Evolutionary conservation across 1,140 invertebrate species (phyloP).

Genomic region (Copidosoma floridanum): DNA sequence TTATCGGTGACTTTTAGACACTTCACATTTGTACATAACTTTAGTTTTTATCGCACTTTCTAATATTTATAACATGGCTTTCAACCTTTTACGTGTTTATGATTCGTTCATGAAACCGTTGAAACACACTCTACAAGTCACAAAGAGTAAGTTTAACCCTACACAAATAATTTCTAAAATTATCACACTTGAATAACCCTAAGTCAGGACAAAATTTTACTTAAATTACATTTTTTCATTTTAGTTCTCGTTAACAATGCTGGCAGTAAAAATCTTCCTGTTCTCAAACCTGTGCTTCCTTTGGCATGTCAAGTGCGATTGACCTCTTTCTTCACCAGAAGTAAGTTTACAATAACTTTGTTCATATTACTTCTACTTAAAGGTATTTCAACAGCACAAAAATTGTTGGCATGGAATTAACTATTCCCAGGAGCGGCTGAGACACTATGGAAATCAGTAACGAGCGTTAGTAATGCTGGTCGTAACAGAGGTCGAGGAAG

Average conservation of each 20-base stretch:
- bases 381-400: neutral
- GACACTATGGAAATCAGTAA: slow-evolving; percentile 90
- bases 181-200: no score
- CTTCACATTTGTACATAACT: no score
- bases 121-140: neutral
- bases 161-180: no score
- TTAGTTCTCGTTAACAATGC: slow-evolving; percentile 12
- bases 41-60: no score
- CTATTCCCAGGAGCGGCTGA: slow-evolving; percentile 68
- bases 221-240: neutral
- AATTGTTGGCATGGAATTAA: neutral
- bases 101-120: slow-evolving; percentile 9
- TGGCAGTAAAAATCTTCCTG: neutral
- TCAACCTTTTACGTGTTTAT: slow-evolving; percentile 17
- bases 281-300: slow-evolving; percentile 31
- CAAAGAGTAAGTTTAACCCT: slow-evolving; percentile 9
- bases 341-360: slow-evolving; percentile 44
- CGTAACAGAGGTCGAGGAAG: slow-evolving; percentile 91
- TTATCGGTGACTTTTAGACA: no score
- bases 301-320: slow-evolving; percentile 31
- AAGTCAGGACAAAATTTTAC: no score
- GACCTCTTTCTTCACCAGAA: slow-evolving; percentile 59
- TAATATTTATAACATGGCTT: slow-evolving; percentile 29
- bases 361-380: neutral
- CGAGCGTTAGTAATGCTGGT: slow-evolving; percentile 94